Evolutionary conservation across 2,113 vertebrate genomes (phyloP).

Genomic region (Misgurnus anguillicaudatus): DNA sequence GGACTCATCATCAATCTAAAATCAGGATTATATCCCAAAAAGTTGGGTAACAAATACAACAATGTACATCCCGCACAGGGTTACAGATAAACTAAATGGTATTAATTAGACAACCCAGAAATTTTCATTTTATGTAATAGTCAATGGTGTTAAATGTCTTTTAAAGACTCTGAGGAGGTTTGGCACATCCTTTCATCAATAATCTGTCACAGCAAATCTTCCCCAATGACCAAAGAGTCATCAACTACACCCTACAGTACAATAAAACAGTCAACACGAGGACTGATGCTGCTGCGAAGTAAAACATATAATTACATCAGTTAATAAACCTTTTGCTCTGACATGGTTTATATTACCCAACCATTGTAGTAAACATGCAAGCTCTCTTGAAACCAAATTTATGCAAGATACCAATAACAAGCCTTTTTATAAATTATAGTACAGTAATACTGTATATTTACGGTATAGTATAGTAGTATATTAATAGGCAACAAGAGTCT

Average conservation of each 20-base stretch:
- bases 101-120: neutral
- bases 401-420: no score
- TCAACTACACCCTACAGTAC: neutral
- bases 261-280: neutral
- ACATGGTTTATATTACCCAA: no score
- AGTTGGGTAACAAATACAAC: no score
- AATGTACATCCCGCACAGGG: neutral
- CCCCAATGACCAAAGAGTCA: neutral
- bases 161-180: constrained; percentile 7
- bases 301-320: neutral
- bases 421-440: no score
- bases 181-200: neutral
- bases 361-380: no score
- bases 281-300: neutral
- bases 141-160: neutral
- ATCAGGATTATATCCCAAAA: no score
- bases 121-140: neutral
- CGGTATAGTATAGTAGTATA: no score
- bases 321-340: no score
- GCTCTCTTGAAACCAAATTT: no score
- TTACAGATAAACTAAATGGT: neutral
- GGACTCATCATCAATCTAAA: no score
- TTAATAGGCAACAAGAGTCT: no score
- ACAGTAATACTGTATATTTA: no score
- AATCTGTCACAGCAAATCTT: neutral